Percentiles rank a stretch among this genome's conserved stretches.
Conservation (phyloP, 2,113 vertebrate genomes). For the Psophia crepitans region DNA sequence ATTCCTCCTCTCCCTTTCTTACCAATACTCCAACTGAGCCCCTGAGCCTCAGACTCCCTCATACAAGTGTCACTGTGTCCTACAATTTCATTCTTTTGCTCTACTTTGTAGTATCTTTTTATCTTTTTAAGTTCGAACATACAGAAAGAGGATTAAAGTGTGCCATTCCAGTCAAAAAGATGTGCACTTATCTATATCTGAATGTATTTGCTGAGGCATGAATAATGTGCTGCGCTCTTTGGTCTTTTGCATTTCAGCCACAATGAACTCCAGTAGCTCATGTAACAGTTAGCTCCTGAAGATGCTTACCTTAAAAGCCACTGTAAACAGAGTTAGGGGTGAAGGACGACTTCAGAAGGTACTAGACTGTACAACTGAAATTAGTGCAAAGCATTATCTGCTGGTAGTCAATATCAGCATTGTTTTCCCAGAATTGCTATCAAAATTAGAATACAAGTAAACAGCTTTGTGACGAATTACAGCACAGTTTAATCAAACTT, state of each 20-base stretch:
- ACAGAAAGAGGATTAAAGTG: neutral
- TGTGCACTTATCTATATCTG: neutral
- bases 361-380: neutral
- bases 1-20: neutral
- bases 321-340: neutral
- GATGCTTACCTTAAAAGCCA: neutral
- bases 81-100: neutral
- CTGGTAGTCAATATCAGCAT: neutral
- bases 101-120: neutral
- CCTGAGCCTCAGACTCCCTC: neutral
- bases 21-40: neutral
- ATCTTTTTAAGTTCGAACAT: neutral
- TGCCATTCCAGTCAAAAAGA: neutral
- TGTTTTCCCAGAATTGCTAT: neutral
- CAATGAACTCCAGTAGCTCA: neutral
- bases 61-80: neutral
- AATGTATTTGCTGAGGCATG: neutral
- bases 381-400: neutral
- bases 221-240: neutral
- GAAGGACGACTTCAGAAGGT: neutral
- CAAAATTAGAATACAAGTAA: neutral
- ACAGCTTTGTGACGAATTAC: neutral
- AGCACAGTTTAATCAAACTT: neutral
- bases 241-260: neutral
- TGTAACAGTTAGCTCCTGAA: neutral